These are phyloP conservation scores for Oreohelix idahoensis DNA, from an alignment of 1,140 invertebrate species.

Conservation along the genomic window DNA sequence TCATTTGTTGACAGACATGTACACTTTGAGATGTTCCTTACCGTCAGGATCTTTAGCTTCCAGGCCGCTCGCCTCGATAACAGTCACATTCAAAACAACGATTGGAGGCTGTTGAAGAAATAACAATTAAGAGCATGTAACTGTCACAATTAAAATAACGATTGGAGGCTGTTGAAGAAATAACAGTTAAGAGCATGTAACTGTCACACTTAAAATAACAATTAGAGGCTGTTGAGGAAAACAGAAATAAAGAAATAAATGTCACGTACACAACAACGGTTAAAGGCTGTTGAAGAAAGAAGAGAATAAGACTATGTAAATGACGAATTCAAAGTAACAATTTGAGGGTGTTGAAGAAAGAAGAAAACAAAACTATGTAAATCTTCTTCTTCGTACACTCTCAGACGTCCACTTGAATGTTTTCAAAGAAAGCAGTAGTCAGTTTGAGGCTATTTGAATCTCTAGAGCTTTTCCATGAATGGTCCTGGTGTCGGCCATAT, in stretches of 20 bases:
- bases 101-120: slow-evolving; percentile 82
- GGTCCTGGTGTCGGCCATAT: too few species aligned
- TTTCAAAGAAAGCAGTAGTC: too few species aligned
- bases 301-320: too few species aligned
- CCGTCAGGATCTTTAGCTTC: slow-evolving; percentile 97
- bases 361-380: too few species aligned
- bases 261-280: slow-evolving; percentile 92
- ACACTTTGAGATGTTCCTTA: slow-evolving; percentile 78
- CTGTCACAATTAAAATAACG: slow-evolving; percentile 90
- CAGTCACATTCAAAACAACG: slow-evolving; percentile 90
- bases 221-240: slow-evolving; percentile 82
- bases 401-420: too few species aligned
- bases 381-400: too few species aligned
- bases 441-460: too few species aligned
- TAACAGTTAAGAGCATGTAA: slow-evolving; percentile 73
- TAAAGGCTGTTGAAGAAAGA: too few species aligned
- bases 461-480: too few species aligned
- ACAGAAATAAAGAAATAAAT: slow-evolving; percentile 76
- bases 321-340: too few species aligned
- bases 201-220: slow-evolving; percentile 90
- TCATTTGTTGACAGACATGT: too few species aligned
- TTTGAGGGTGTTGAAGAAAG: too few species aligned
- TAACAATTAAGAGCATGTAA: slow-evolving; percentile 73
- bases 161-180: slow-evolving; percentile 82
- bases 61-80: slow-evolving; percentile 92